Evolutionary conservation across 1,140 invertebrate species (phyloP).

Genomic region (Micrasema longulum): DNA sequence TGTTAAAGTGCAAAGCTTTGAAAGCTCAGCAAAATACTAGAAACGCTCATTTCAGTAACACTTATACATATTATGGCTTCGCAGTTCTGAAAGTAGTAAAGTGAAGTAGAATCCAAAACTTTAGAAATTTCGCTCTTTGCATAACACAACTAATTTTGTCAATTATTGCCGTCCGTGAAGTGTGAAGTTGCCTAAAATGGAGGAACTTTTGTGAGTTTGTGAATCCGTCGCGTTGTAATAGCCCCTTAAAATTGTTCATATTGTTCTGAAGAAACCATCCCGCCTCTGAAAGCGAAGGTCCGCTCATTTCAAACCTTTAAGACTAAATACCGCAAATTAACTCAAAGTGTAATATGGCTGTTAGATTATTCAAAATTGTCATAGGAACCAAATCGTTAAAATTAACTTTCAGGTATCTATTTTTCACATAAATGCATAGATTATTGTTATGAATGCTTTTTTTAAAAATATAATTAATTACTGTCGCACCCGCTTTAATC

Average conservation of each 20-base stretch:
- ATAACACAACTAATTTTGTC: slow-evolving; percentile 35
- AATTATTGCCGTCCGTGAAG: slow-evolving; percentile 47
- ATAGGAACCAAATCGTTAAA: too few relatives aligned
- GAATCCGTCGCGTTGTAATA: slow-evolving; percentile 45
- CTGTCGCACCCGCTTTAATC: too few relatives aligned
- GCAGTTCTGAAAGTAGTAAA: too few relatives aligned
- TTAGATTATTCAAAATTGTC: too few relatives aligned
- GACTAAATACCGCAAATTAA: too few relatives aligned
- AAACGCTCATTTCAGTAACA: not conserved
- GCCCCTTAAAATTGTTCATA: slow-evolving; percentile 43
- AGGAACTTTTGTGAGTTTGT: slow-evolving; percentile 38
- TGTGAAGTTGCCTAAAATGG: slow-evolving; percentile 48
- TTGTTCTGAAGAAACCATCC: slow-evolving; percentile 32
- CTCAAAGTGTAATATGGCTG: too few relatives aligned
- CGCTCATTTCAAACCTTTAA: too few relatives aligned
- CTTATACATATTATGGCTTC: not conserved
- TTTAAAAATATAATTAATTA: too few relatives aligned
- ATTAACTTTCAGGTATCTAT: too few relatives aligned
- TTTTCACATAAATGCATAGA: too few relatives aligned
- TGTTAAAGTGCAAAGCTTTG: not conserved
- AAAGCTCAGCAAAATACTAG: not conserved
- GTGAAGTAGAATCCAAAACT: slow-evolving; percentile 16
- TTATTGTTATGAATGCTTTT: too few relatives aligned
- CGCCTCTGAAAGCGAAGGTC: not conserved
- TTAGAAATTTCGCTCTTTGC: slow-evolving; percentile 16